Evolutionary conservation across 2,797 vertebrate species (phyloP).

Genomic region (Typhlichthys subterraneus): DNA sequence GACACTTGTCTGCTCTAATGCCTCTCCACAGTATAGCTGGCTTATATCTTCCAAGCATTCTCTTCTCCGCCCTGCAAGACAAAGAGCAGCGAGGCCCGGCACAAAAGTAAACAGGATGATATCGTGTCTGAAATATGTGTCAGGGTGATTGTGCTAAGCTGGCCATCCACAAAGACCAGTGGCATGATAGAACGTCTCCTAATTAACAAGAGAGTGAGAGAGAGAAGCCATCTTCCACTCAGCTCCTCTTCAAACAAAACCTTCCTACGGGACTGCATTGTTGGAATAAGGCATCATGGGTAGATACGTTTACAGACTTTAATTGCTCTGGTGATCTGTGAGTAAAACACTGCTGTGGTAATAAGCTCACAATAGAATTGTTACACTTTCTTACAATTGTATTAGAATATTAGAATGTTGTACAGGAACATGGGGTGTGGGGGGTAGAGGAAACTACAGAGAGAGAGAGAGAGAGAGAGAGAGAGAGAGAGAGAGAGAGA

Average conservation of each 20-base stretch:
- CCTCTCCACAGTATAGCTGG: constrained; percentile 16
- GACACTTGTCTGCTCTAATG: not conserved
- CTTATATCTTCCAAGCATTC: constrained; percentile 56
- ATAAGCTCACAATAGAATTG: constrained; percentile 84
- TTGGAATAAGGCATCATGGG: constrained; percentile 81
- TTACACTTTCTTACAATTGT: constrained; percentile 85
- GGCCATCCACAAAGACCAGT: constrained; percentile 68
- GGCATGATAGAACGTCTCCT: constrained; percentile 73
- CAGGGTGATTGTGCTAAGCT: constrained; percentile 76
- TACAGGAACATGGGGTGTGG: constrained; percentile 64
- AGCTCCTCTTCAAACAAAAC: constrained; percentile 73
- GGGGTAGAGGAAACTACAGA: constrained; percentile 37
- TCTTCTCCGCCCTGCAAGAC: constrained; percentile 59
- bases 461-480: constrained; percentile 22
- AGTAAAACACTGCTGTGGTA: constrained; percentile 82
- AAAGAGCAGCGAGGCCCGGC: constrained; percentile 70
- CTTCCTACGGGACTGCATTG: constrained; percentile 79
- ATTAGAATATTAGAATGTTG: constrained; percentile 89
- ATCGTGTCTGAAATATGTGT: constrained; percentile 77
- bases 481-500: constrained; percentile 16
- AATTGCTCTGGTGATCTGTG: constrained; percentile 91
- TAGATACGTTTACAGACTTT: constrained; percentile 90
- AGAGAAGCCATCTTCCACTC: constrained; percentile 1
- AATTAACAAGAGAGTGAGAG: constrained; percentile 75
- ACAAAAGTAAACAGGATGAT: constrained; percentile 83